Conservation (phyloP, 2,797 vertebrate genomes). For the Champsocephalus gunnari region DNA sequence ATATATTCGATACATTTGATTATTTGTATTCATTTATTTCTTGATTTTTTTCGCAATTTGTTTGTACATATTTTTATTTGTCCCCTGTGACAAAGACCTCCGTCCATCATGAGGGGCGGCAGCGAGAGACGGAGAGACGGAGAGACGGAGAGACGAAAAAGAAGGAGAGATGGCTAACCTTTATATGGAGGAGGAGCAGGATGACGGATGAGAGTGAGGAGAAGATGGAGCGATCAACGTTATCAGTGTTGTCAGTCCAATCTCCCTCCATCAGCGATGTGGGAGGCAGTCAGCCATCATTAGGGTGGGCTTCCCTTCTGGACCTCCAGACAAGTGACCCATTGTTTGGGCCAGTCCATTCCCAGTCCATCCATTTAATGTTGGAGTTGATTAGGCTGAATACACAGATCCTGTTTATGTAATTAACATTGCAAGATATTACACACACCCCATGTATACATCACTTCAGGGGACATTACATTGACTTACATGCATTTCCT, state of each 20-base stretch:
- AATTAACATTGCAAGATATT: no score
- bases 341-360: conserved; percentile 26
- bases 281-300: conserved; percentile 40
- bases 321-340: neutral
- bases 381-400: no score
- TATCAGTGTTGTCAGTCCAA: conserved; percentile 71
- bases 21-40: no score
- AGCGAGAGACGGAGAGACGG: conserved; percentile 18
- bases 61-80: no score
- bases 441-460: no score
- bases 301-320: conserved; percentile 44
- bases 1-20: no score
- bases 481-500: no score
- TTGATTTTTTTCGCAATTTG: no score
- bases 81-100: conserved; percentile 32
- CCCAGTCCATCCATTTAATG: no score
- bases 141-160: neutral
- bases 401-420: no score
- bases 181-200: conserved; percentile 39
- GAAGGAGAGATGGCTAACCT: conserved; percentile 51
- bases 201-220: conserved; percentile 24
- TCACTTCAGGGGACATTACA: no score
- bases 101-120: conserved; percentile 8
- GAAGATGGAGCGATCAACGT: conserved; percentile 57
- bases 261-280: conserved; percentile 52